Evolutionary conservation across 2,888 invertebrate genomes (phyloP), one percentile per base, ranked within the genome.

Genomic region (Germaria angustata): DNA sequence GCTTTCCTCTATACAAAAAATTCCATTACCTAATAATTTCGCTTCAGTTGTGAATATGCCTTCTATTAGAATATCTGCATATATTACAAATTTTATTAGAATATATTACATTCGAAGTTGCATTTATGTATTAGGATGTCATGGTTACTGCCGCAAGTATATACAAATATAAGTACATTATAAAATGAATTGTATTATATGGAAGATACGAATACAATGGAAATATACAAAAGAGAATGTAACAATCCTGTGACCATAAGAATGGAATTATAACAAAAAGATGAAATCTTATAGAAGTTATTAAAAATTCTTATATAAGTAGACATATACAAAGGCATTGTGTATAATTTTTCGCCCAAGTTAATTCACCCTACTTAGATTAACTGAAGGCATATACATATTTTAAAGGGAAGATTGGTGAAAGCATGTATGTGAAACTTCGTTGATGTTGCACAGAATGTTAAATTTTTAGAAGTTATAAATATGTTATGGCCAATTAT

Each of bases 251-350:
- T 53, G 61, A 46, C 63, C 69, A 46, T 63, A 55, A 55, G 6
- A 63, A 69, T 78, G 34, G 41, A 63, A 20, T 46, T 17, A n/a
- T 63, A 61, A 71, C 34, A 71, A 63, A 36, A 46, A 55, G 46
- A 61, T 55, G 34, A 55, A 78, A 69, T 69, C 41, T 44, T 46
- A 36, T 44, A 49, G 17, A 22, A 68, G 66, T 51, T 76, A 76
- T 68, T 76, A 69, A 78, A 63, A 53, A 63, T 55, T 49, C 44
- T 46, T 39, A 59, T 22, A 49, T 34, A 72, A 24, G 46, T 34
- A 57, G 9, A 3, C n/a, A 15, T 28, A 22, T 32, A 41, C 28
- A 51, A 11, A 73, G 53, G 51, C 28, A 22, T 39, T 51, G 11
- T 32, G n/a, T 32, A 61, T 28, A 49, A 39, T 59, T 53, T 41